phyloP scores from a whole-genome alignment of 2,113 vertebrate genomes.

The Capreolus pygargus region DNA sequence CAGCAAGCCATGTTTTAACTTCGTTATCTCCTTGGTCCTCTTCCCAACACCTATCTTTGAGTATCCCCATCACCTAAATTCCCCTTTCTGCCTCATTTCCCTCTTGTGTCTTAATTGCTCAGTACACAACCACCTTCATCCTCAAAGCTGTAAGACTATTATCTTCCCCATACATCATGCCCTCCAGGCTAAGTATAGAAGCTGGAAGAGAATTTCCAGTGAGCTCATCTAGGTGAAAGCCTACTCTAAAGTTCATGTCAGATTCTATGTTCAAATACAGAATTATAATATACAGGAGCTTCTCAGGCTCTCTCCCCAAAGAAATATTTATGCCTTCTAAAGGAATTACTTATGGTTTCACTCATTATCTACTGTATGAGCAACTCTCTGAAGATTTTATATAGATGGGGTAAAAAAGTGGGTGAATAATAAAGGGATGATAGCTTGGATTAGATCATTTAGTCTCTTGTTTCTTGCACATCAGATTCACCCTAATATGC shows the following conservation, averaged over 20 bases:
- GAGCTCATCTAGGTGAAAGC: background rate
- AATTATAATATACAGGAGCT: background rate
- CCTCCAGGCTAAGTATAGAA: background rate
- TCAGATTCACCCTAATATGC: background rate
- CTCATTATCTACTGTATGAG: background rate
- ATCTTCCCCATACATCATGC: background rate
- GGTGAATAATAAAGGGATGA: background rate
- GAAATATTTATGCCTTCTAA: background rate
- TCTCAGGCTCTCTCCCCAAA: background rate
- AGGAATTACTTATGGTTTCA: background rate
- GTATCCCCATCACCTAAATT: background rate
- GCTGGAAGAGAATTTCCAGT: background rate
- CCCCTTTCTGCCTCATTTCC: background rate
- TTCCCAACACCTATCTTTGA: background rate
- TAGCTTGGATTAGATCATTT: background rate
- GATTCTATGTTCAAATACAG: background rate
- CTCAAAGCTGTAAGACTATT: background rate
- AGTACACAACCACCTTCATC: background rate
- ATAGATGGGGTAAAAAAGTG: background rate
- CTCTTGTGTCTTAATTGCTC: background rate
- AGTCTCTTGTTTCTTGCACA: background rate
- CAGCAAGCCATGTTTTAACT: background rate
- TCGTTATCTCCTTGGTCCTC: background rate
- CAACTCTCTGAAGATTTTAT: background rate
- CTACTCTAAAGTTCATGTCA: background rate